Evolutionary conservation across 2,797 vertebrate genomes (phyloP), one percentile per base, ranked within the genome.

Genomic region (Nyctibius grandis): DNA sequence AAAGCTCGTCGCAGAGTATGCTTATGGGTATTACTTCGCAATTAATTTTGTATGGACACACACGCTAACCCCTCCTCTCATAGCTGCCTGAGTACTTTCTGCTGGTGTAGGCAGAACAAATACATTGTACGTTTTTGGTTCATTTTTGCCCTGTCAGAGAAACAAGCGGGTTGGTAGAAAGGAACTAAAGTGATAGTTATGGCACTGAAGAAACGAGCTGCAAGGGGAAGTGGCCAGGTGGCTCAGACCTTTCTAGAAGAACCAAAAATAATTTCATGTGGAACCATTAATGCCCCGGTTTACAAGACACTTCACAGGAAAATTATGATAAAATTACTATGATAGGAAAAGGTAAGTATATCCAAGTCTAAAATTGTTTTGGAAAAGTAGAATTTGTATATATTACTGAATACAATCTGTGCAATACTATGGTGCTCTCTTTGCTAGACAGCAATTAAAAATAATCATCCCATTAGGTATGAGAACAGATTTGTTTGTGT

Each of bases 1-100:
- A 90, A 90, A 75, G 59, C 65, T 89, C n/a, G 9, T 93, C 69
- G 88, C 75, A 56, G 79, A 50, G 42, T 88, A 81, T 96, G 94
- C 88, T 56, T 73, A 65, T 91, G 95, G 89, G 92, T 95, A 78
- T 88, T 72, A 28, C 42, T 80, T 74, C 12, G 60, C 48, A 77
- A 72, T 92, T 96, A 91, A 48, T 77, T 89, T 86, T 69, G 69
- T 69, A 44, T 61, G 65, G 90, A 25, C 50, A 19, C 64, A 28
- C 68, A 69, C 0, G 0, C 63, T 74, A 80, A 61, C 29, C 44
- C 6, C 17, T 83, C 31, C 54, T 88, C 50, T 65, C 4, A 0
- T 11, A 29, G 53, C 6, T 92, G 69, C 79, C 25, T 2, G 28
- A 44, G 44, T 61, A 53, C 33, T 86, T 63, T 60, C 45, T 65